phyloP scores from a whole-genome alignment of 1,140 invertebrate species.

The Polypedilum vanderplanki region DNA sequence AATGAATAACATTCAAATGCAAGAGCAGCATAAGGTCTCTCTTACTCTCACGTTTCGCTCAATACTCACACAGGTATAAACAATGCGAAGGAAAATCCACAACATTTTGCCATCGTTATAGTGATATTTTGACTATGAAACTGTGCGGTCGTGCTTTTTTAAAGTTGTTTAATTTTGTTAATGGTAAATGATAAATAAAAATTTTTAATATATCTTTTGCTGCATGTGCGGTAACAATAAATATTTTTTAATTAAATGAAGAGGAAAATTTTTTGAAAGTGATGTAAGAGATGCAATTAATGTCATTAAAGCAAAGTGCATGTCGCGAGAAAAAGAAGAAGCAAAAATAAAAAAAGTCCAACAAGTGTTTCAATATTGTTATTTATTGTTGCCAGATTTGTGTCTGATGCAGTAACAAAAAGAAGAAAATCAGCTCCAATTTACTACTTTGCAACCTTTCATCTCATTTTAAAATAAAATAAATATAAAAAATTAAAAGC shows the following conservation, averaged over 20 bases:
- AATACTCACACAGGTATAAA: background rate
- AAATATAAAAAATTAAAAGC: background rate
- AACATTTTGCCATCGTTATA: background rate
- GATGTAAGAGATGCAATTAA: slow-evolving; percentile 6
- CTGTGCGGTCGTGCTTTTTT: background rate
- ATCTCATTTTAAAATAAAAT: background rate
- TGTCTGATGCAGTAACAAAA: background rate
- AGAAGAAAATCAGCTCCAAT: slow-evolving; percentile 10
- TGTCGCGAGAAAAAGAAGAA: background rate
- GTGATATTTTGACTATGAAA: slow-evolving; percentile 13
- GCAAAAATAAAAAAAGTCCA: background rate
- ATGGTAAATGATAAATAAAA: too few relatives aligned
- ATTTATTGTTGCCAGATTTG: background rate
- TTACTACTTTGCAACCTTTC: background rate
- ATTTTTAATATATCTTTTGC: too few relatives aligned
- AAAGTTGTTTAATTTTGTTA: too few relatives aligned
- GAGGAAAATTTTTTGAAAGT: too few relatives aligned
- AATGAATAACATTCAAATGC: background rate
- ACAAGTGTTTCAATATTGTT: slow-evolving; percentile 13
- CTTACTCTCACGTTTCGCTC: background rate
- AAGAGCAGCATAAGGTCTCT: slow-evolving; percentile 2
- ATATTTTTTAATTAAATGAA: background rate
- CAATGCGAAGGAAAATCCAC: background rate
- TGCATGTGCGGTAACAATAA: too few relatives aligned
- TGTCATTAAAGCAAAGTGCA: slow-evolving; percentile 11